Evolutionary conservation across 1,140 invertebrate genomes (phyloP), one percentile per base, ranked within the genome.

Genomic region (Diachasma alloeum): DNA sequence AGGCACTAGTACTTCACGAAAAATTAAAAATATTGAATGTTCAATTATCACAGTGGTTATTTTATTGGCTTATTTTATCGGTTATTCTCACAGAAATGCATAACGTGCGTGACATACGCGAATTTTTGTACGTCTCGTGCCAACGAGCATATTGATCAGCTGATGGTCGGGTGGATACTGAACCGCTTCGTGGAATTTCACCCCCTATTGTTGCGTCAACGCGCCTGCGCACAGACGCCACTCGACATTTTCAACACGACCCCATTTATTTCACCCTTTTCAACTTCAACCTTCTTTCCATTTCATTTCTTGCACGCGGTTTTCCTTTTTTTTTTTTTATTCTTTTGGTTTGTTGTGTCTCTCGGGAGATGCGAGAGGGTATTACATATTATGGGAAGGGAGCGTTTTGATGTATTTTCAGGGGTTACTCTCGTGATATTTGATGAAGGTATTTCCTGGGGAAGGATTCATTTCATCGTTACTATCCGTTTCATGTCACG

Each of bases 151-250:
- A 87, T 87, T 82, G 86, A 87, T 87, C 86, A 87, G 86, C 85
- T 87, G 86, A 86, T 87, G 84, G 84, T 86, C 86, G 86, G 86
- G 85, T 85, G 86, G 81, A 86, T 86, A 87, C 86, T 87, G 83
- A 86, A 81, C 80, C 78, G 75, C 73, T 86, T 86, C 84, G 80
- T 72, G 81, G 84, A 87, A 84, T 86, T 87, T 31, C 83, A 84
- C 74, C 82, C 83, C 85, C 81, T 82, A 83, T 84, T 82, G 79
- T 84, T 84, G 80, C 80, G 78, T 76, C 83, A 77, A 53, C 66
- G 76, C 85, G 86, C 86, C 72, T 83, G 86, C 86, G 85, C 84
- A 22, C 76, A 59, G 53, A 67, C 36, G 22, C 24, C 72, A 37
- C 44, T 63, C 42, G 68, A 66, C 70, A 71, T 66, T 75, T 68